A percentile compares a stretch with the other conserved stretches of the same genome.
Evolutionary conservation across 2,113 vertebrate genomes (phyloP).

Genomic region (Mesocricetus auratus): DNA sequence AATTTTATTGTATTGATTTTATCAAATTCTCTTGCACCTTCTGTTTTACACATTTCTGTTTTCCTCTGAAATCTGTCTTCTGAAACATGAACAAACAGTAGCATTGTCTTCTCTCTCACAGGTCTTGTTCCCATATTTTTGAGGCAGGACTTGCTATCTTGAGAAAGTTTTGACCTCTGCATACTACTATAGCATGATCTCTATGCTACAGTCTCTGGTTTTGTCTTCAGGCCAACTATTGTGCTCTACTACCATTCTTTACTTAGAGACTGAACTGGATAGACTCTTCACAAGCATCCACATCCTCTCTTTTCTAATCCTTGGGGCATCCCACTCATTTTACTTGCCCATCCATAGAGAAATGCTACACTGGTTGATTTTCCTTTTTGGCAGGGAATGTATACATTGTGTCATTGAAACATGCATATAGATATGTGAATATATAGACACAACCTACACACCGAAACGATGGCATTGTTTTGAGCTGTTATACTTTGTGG

Average conservation of each 20-base stretch:
- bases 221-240: constrained; percentile 38
- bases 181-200: constrained; percentile 45
- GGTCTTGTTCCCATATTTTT: not conserved
- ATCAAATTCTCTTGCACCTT: not conserved
- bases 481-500: constrained; percentile 24
- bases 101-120: not conserved
- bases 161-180: constrained; percentile 31
- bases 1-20: not conserved
- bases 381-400: not conserved
- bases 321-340: constrained; percentile 35
- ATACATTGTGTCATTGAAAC: not conserved
- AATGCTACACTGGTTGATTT: not conserved
- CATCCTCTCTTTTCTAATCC: constrained; percentile 21
- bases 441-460: accelerated
- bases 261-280: constrained; percentile 43
- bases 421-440: not conserved
- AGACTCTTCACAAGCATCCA: constrained; percentile 6
- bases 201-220: constrained; percentile 55
- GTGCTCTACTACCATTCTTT: constrained; percentile 54
- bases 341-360: not conserved
- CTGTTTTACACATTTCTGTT: not conserved
- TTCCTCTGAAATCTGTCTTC: not conserved
- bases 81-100: not conserved
- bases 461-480: not conserved
- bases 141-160: constrained; percentile 18